Evolutionary conservation across 2,797 vertebrate species (phyloP).

Genomic region (Hydrocynus forskahlii): DNA sequence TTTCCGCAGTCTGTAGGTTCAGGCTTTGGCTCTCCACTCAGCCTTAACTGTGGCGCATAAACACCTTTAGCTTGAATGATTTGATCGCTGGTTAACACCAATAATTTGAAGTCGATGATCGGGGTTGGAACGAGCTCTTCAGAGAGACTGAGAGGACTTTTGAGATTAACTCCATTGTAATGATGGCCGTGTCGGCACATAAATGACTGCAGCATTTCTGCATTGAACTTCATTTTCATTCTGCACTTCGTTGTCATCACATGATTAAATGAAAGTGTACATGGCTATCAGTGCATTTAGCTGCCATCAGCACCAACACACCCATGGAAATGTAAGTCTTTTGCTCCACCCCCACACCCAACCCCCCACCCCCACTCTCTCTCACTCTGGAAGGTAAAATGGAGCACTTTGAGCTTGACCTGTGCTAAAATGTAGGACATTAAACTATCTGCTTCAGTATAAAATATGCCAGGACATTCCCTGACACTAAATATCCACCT

Average conservation of each 20-base stretch:
- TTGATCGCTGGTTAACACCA: conserved; percentile 3
- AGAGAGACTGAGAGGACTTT: background rate
- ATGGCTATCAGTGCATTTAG: conserved; percentile 49
- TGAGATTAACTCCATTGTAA: conserved; percentile 8
- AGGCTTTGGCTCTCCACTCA: conserved; percentile 17
- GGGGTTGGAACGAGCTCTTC: background rate
- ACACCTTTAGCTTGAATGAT: background rate
- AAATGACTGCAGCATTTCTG: conserved; percentile 18
- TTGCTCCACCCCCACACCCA: background rate
- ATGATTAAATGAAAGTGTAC: conserved; percentile 48
- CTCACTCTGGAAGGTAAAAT: conserved; percentile 27
- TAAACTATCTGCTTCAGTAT: conserved; percentile 23
- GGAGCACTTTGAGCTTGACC: conserved; percentile 21
- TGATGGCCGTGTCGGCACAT: background rate
- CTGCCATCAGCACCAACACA: conserved; percentile 50
- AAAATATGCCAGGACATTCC: conserved; percentile 7
- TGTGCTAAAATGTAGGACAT: conserved; percentile 26
- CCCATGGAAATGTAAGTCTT: conserved; percentile 35
- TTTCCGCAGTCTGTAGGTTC: conserved; percentile 16
- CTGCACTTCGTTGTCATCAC: conserved; percentile 41
- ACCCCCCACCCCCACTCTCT: conserved; percentile 7
- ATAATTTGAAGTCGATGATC: conserved; percentile 8
- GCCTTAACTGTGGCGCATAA: background rate
- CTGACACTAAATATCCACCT: background rate
- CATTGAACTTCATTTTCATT: conserved; percentile 42